Evolutionary conservation across 2,113 vertebrate species (phyloP).

Genomic region (Colossoma macropomum): DNA sequence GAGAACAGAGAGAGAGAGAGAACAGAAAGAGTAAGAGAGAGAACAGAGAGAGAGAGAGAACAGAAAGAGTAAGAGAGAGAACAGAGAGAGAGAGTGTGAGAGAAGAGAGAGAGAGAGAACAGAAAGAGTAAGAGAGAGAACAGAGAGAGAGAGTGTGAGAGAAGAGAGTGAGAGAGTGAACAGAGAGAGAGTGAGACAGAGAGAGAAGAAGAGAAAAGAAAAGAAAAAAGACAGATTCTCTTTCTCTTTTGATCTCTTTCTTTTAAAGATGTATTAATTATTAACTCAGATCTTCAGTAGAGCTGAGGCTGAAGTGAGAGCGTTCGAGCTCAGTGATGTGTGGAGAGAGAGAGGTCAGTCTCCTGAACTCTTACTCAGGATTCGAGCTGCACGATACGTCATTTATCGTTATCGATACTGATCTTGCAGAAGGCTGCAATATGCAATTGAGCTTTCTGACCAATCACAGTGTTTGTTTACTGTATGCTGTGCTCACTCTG

Average conservation of each 20-base stretch:
- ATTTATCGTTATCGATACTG: too few relatives aligned
- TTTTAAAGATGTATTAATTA: slow-evolving; percentile 74
- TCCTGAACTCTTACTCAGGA: too few relatives aligned
- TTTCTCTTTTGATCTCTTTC: too few relatives aligned
- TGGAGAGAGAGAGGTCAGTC: slow-evolving; percentile 65
- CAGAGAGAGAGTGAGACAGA: neutral
- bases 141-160: slow-evolving; percentile 46
- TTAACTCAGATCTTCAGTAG: slow-evolving; percentile 83
- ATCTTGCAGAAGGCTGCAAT: too few relatives aligned
- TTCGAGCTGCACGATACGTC: too few relatives aligned
- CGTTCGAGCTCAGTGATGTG: slow-evolving; percentile 60
- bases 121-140: slow-evolving; percentile 33
- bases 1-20: slow-evolving; percentile 11
- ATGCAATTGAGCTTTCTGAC: too few relatives aligned
- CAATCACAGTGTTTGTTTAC: too few relatives aligned
- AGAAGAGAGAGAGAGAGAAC: slow-evolving; percentile 33
- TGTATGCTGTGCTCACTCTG: too few relatives aligned
- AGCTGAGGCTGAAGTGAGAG: slow-evolving; percentile 67
- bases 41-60: slow-evolving; percentile 40
- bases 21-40: slow-evolving; percentile 25
- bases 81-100: slow-evolving; percentile 39
- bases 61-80: slow-evolving; percentile 31
- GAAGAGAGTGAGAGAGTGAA: slow-evolving; percentile 24
- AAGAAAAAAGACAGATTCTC: too few relatives aligned
- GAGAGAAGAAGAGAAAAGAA: too few relatives aligned